phyloP scores from a whole-genome alignment of 2,113 vertebrate genomes.

The Nymphicus hollandicus region DNA sequence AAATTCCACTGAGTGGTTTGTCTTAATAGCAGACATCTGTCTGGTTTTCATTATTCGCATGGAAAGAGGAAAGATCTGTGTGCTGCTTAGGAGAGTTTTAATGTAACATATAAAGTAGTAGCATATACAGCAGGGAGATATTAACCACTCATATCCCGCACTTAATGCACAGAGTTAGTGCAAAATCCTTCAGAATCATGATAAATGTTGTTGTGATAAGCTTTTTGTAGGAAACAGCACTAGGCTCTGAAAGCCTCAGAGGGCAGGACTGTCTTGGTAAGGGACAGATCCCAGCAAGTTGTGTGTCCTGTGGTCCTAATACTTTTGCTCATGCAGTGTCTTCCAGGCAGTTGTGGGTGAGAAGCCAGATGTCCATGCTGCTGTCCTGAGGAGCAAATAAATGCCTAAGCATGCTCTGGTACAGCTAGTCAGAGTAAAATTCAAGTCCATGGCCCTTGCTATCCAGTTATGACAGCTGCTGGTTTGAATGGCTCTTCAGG shows the following conservation, averaged over 20 bases:
- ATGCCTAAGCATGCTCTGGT: neutral
- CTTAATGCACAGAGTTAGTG: neutral
- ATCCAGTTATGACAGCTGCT: neutral
- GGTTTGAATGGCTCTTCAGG: neutral
- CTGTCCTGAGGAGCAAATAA: neutral
- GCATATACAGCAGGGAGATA: neutral
- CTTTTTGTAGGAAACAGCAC: neutral
- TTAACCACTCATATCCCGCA: neutral
- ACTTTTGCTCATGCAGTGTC: neutral
- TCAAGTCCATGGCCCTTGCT: neutral
- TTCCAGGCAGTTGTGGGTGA: neutral
- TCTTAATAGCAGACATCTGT: neutral
- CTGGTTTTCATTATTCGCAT: neutral
- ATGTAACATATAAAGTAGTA: neutral
- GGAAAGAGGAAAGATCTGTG: neutral
- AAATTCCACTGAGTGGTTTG: neutral
- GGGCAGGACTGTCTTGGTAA: neutral
- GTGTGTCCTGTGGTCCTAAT: neutral
- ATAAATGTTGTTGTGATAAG: neutral
- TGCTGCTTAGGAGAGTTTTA: neutral
- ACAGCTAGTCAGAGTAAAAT: neutral
- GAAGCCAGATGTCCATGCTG: neutral
- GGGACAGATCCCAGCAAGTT: neutral
- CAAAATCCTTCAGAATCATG: neutral
- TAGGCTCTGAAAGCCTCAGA: neutral